phyloP scores from a whole-genome alignment of 2,888 invertebrate genomes.

The Slavum lentiscoides region DNA sequence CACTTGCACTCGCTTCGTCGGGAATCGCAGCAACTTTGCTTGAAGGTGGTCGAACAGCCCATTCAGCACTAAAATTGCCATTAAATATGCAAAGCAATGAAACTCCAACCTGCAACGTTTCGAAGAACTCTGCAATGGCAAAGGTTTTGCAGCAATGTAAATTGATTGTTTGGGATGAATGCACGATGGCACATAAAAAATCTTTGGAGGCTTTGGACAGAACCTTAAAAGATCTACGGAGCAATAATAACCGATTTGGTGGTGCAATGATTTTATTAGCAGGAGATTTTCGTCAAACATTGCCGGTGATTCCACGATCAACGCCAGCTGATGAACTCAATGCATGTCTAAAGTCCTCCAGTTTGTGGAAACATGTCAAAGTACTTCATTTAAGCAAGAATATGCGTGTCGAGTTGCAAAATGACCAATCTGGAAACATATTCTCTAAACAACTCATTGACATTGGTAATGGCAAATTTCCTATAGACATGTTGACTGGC shows the following conservation, averaged over 20 bases:
- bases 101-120: no score
- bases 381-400: slow-evolving; percentile 39
- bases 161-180: slow-evolving; percentile 58
- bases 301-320: slow-evolving; percentile 55
- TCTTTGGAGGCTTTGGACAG: slow-evolving; percentile 58
- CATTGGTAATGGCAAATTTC: no score
- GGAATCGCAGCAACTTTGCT: no score
- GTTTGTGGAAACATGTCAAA: slow-evolving; percentile 54
- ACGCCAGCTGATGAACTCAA: slow-evolving; percentile 54
- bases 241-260: no score
- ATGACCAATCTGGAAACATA: no score
- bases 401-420: slow-evolving; percentile 29
- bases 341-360: slow-evolving; percentile 50
- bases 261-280: slow-evolving; percentile 11
- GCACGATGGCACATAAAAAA: slow-evolving; percentile 59
- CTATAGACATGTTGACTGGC: no score
- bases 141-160: slow-evolving; percentile 56
- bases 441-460: no score
- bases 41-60: no score
- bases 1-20: no score
- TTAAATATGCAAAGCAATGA: no score
- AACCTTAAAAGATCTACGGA: slow-evolving; percentile 51
- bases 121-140: no score
- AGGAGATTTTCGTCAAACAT: slow-evolving; percentile 54
- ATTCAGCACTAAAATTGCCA: no score